These are phyloP conservation scores for Lagorchestes hirsutus DNA, from an alignment of 2,797 vertebrate species.

Conservation along the genomic window DNA sequence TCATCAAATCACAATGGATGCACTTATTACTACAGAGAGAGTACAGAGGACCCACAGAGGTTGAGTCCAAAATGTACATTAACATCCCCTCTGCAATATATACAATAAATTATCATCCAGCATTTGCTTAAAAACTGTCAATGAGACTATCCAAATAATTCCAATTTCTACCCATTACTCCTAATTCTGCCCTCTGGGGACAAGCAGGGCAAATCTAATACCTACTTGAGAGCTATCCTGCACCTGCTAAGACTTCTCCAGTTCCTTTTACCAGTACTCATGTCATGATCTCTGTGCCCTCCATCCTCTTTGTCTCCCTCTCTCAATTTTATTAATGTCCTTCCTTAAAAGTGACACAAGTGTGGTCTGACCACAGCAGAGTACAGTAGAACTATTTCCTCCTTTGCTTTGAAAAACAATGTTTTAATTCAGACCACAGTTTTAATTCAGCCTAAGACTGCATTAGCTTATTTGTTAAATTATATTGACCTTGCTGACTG, in stretches of 20 bases:
- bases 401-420: neutral
- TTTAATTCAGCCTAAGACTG: neutral
- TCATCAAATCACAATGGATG: conserved; percentile 34
- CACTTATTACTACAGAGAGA: neutral
- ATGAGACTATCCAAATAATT: neutral
- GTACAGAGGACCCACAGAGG: neutral
- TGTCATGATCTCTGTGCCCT: neutral
- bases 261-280: neutral
- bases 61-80: neutral
- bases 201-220: neutral
- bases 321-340: neutral
- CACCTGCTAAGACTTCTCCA: neutral
- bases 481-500: neutral
- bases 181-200: neutral
- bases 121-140: neutral
- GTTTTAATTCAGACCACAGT: neutral
- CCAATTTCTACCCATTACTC: neutral
- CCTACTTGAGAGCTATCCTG: neutral
- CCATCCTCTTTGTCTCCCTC: neutral
- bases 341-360: neutral
- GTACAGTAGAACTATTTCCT: neutral
- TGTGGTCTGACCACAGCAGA: neutral
- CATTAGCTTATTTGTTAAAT: neutral
- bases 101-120: neutral
- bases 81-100: neutral